Evolutionary conservation across 2,888 invertebrate species (phyloP), one percentile per base, ranked within the genome.

Genomic region (Julus scanicus): DNA sequence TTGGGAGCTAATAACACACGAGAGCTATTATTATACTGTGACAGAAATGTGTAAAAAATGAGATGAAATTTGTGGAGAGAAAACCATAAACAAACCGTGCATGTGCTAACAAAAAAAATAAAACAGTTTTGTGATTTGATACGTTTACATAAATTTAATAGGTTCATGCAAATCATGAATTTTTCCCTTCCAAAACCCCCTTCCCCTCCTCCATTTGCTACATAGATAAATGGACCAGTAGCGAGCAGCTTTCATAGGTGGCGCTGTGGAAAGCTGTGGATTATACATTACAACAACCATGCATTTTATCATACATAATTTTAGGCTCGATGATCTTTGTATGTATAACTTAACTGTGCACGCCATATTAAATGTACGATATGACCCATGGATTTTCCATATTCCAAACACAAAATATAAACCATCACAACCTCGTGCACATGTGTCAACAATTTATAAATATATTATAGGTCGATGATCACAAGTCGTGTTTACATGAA

Each of bases 21-120:
- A 29, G 29, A 29, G 71, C 71, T 71, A 71, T 71, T 71, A 71
- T 71, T 71, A 71, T 9, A 13, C 71, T n/a, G 37, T 71, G 71
- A 29, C 71, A 71, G 71, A 71, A 71, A 71, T 71, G 71, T 9
- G 71, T 29, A 29, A 71, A 71, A 71, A 71, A 71, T 29, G 71
- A 20, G 63, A 63, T 8, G 63, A 71, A 71, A 71, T 71, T 71
- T 29, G 71, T 29, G 71, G 71, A 29, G 71, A 71, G 71, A 71
- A 20, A 37, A 71, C 71, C 71, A 71, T 71, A 71, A 71, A 71
- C 29, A 29, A 71, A 71, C 9, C 71, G 71, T n/a, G 29, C 9
- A 71, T 13, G n/a, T 29, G 13, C 71, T 11, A 29, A 71, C 6
- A 8, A 44, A 29, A 71, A 71, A 11, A 71, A 71, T 29, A 29